Evolutionary conservation across 2,888 invertebrate species (phyloP), one percentile per base, ranked within the genome.

Genomic region (Coremacera marginata): DNA sequence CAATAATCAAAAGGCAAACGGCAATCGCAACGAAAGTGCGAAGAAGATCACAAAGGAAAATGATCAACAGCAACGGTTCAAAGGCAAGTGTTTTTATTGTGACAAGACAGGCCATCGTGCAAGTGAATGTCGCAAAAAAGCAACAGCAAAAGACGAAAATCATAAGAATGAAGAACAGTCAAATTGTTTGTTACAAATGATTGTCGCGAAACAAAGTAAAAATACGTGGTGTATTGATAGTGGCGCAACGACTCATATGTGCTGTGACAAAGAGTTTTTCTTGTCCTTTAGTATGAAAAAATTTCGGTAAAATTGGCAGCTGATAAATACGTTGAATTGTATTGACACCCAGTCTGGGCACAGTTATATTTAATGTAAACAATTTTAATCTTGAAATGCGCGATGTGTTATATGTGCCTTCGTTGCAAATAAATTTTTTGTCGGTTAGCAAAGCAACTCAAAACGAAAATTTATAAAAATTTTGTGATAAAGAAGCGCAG

Each of bases 381-480:
- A 27, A 37, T 2, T 37, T 25, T 31, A 34, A 57, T 1, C 63
- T 75, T 31, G 34, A 44, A 22, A 27, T 77, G 11, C 52, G 37
- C 3, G 55, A 75, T 70, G 77, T 75, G 5, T 57, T 77, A 44
- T 77, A 55, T 44, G 65, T 75, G 11, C 75, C 77, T 3, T 70
- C 57, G 11, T 11, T 77, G 37, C 77, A 75, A 37, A 57, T 77
- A 65, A 77, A 75, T 65, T 77, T 77, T 49, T 44, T 75, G 22
- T 67, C 63, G 8, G 70, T 77, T 5, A 71, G 71, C 25, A 62
- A 65, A 25, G 70, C 49, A 0, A 44, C 70, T 22, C 37, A 19
- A 44, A 19, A 63, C 63, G 65, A 22, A 25, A 73, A 70, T 57
- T 27, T 44, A 5, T 65, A 75, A 22, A 49, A 16, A 22, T 77